Evolutionary conservation across 1,140 invertebrate species (phyloP), one percentile per base, ranked within the genome.

Genomic region (Dendrolimus punctatus): DNA sequence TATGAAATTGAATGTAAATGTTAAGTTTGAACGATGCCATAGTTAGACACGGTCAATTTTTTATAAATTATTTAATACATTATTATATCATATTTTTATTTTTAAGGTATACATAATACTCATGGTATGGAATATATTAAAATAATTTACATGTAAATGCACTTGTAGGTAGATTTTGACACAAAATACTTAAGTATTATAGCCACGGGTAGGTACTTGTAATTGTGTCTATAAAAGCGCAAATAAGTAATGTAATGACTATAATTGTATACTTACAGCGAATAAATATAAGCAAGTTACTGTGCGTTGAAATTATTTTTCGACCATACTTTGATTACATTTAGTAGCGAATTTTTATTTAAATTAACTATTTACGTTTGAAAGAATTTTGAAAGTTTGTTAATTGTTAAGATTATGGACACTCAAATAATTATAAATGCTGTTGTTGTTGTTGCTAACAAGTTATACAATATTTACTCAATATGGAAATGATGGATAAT

Each of bases 401-500:
- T 62, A 57, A 50, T 55, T 57, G 56, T 60, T 60, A 73, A 61
- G 67, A 69, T 72, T 70, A 79, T 76, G 71, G 72, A 80, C 64
- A 73, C 61, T 74, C 60, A 65, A 64, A 60, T 63, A 70, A 82
- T 70, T 83, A 80, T 82, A 83, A 83, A 65, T 44, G 66, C 66
- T 71, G 66, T 71, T 71, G 68, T 71, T 68, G 68, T 71, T 71
- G 68, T 71, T 67, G 80, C 80, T 85, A 79, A 73, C 76, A 67
- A 83, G 73, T 83, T 85, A 79, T 82, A 81, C 75, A 80, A 70
- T 79, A 71, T 74, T 57, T 78, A 79, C 64, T 76, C 69, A 68
- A 60, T 79, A 71, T 64, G 60, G 57, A 67, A 60, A 62, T 55
- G 63, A 54, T 58, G 53, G 59, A 52, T 67, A 58, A 60, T 58